Conservation (phyloP, 1,140 invertebrate species). For the Euschistus heros region DNA sequence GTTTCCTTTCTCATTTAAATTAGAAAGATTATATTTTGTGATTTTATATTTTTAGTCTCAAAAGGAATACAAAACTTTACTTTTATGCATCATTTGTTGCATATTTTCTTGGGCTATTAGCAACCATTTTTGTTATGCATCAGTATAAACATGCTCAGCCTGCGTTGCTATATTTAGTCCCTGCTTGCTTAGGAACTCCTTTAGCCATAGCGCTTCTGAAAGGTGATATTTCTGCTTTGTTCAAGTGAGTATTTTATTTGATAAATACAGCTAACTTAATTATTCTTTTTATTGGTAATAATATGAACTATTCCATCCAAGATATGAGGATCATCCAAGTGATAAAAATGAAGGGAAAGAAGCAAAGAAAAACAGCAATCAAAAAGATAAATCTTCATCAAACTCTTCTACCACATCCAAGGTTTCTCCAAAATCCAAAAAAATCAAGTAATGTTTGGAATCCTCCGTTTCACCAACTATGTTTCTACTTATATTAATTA, state of each 20-base stretch:
- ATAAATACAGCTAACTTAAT: neutral
- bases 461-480: too few species aligned
- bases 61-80: constrained; percentile 78
- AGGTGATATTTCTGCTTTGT: constrained; percentile 83
- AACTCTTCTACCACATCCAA: neutral
- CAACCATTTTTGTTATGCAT: constrained; percentile 97
- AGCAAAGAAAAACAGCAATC: neutral
- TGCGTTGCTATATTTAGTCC: constrained; percentile 92
- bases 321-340: constrained; percentile 28
- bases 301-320: neutral
- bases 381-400: constrained; percentile 1
- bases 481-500: too few species aligned
- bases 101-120: constrained; percentile 84
- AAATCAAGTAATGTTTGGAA: neutral
- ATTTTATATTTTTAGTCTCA: constrained; percentile 50
- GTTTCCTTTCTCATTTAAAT: neutral
- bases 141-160: constrained; percentile 98
- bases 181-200: constrained; percentile 86
- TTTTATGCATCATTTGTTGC: constrained; percentile 90
- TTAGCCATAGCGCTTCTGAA: constrained; percentile 73
- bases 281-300: neutral
- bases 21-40: neutral
- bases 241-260: constrained; percentile 59
- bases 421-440: constrained; percentile 9
- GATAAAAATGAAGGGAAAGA: constrained; percentile 18